Conservation (phyloP, 2,888 invertebrate genomes). For the Mimas tiliae region DNA sequence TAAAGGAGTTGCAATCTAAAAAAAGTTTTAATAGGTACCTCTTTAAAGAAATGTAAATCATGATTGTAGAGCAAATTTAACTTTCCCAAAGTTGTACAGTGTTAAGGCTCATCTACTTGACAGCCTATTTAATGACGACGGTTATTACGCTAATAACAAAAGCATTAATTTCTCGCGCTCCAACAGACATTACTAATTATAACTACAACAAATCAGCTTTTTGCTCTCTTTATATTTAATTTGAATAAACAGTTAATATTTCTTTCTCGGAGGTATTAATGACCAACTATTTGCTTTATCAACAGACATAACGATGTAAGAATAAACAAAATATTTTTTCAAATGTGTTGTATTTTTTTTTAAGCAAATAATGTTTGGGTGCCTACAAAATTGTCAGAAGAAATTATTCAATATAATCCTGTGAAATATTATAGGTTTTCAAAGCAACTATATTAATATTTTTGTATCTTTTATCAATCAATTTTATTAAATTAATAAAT, state of each 20-base stretch:
- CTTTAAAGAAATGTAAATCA: slow-evolving; percentile 83
- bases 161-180: slow-evolving; percentile 52
- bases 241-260: background rate
- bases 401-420: background rate
- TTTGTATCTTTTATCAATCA: no score
- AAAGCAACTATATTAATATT: no score
- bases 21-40: slow-evolving; percentile 84
- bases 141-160: slow-evolving; percentile 64
- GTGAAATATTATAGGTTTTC: no score
- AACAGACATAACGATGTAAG: background rate
- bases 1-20: slow-evolving; percentile 83
- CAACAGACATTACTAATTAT: slow-evolving; percentile 35
- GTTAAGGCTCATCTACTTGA: slow-evolving; percentile 72
- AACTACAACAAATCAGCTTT: slow-evolving; percentile 23
- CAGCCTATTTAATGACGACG: slow-evolving; percentile 71
- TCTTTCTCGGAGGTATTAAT: background rate
- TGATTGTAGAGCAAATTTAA: slow-evolving; percentile 70
- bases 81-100: slow-evolving; percentile 72
- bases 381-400: background rate
- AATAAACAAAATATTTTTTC: background rate
- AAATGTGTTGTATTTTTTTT: background rate
- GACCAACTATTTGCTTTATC: background rate
- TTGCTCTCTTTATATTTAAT: slow-evolving; percentile 6
- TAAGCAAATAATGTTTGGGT: background rate
- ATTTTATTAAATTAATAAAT: no score